Base-by-base conservation (phyloP, 1,140 invertebrate genomes). In the Harlomillsia oculata region DNA sequence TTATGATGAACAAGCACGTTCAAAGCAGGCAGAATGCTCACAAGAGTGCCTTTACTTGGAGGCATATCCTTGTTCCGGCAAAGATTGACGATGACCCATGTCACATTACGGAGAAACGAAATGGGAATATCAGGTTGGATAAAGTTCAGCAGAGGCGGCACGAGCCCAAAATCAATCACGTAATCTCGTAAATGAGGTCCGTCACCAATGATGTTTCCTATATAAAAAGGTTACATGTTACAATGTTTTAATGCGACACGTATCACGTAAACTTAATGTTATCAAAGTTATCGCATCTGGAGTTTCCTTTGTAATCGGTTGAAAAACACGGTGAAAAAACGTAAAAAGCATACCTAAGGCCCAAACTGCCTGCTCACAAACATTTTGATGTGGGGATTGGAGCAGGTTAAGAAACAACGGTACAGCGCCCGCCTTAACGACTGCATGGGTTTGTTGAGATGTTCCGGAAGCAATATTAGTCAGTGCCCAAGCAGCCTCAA, bases 391-490 rank as follows among this genome's bases (percentile, higher is more conserved):
- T 46, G 82, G 82, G 28, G 94, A 98, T n/a, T 71, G 56, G 18
- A 99, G 76, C 46, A 99, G 77, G 68, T 88, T 80, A 43, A 99
- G 75, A 74, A 99, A 99, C 41, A 90, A 78, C 49, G 95, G 94
- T 39, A 98, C 94, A 52, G 96, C 95, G 66, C 93, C 88, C 40
- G 89, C 90, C 62, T 80, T 77, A 3, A 99, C 93, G 23, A 99
- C 94, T 72, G 93, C 83, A 66, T 95, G 89, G 20, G 96, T 99
- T 76, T 99, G 96, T 64, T 80, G 78, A 1, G 93, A 94, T 40
- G 91, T 97, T 46, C 96, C 96, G 46, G 90, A 96, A 3, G 96
- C 96, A 69, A 99, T 99, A 70, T 99, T 99, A 62, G 96, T 99
- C 56, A 99, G 75, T 43, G 95, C 96, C 96, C 96, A 99, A 14